phyloP scores from a whole-genome alignment of 1,140 invertebrate species.

The Temnothorax nylanderi region DNA sequence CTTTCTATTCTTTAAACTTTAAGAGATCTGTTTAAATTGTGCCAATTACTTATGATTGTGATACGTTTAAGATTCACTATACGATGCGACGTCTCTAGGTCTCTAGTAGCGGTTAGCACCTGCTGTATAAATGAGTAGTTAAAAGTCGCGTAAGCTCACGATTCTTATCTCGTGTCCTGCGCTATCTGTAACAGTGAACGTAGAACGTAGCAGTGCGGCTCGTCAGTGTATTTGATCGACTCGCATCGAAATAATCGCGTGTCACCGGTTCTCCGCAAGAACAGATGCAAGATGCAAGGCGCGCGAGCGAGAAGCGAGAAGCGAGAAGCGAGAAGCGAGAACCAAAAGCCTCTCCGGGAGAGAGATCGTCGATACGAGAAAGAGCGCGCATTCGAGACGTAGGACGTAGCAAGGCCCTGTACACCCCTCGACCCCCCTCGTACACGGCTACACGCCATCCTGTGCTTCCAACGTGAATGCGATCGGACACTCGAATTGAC shows the following conservation, averaged over 20 bases:
- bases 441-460: slow-evolving; percentile 7
- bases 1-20: too few species aligned
- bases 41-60: too few species aligned
- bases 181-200: slow-evolving; percentile 37
- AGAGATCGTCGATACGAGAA: slow-evolving; percentile 57
- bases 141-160: slow-evolving; percentile 21
- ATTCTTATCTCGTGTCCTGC: slow-evolving; percentile 21
- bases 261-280: slow-evolving; percentile 31
- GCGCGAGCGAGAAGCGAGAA: slow-evolving; percentile 44
- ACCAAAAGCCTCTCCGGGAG: slow-evolving; percentile 23
- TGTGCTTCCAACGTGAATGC: slow-evolving; percentile 51
- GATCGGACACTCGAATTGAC: slow-evolving; percentile 62
- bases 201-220: too few species aligned
- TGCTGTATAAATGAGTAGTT: slow-evolving; percentile 26
- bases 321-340: slow-evolving; percentile 51
- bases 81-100: too few species aligned
- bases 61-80: too few species aligned
- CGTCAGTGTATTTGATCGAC: slow-evolving; percentile 14
- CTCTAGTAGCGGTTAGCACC: slow-evolving; percentile 37
- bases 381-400: slow-evolving; percentile 45
- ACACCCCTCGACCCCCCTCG: not conserved
- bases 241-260: slow-evolving; percentile 50
- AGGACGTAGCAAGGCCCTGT: not conserved
- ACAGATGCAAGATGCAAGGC: not conserved
- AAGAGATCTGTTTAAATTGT: too few species aligned